Percentiles rank a stretch among this genome's conserved stretches.
Evolutionary conservation across 2,113 vertebrate genomes (phyloP).

Genomic region (Procapra przewalskii): DNA sequence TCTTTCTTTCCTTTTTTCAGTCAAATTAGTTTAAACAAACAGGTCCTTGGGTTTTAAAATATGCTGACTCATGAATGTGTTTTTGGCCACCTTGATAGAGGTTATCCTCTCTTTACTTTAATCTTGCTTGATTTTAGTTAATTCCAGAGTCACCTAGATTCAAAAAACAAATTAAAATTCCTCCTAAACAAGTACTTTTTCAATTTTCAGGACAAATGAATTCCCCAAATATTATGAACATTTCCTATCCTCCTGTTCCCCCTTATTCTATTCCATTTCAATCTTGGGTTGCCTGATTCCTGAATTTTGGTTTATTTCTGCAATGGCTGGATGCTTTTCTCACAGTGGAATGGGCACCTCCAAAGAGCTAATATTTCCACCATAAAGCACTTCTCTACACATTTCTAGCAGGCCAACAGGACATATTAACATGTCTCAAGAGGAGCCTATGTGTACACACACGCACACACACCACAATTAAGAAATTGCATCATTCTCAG

Average conservation of each 20-base stretch:
- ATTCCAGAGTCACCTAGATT: neutral
- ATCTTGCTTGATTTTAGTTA: neutral
- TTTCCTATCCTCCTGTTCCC: accelerated
- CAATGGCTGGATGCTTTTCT: neutral
- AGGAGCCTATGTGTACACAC: neutral
- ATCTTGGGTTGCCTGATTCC: neutral
- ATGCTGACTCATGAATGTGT: neutral
- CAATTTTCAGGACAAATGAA: neutral
- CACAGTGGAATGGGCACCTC: neutral
- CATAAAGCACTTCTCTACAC: neutral
- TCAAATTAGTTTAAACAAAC: neutral
- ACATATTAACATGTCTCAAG: neutral
- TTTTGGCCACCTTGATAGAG: neutral
- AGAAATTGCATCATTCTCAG: neutral
- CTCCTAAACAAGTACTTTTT: neutral
- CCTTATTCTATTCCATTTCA: neutral
- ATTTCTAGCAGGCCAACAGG: neutral
- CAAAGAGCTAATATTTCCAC: neutral
- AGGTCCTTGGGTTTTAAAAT: neutral
- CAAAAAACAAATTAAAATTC: neutral
- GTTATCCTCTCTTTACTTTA: neutral
- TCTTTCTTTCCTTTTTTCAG: neutral
- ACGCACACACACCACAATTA: neutral
- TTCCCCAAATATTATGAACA: neutral
- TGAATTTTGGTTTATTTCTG: neutral